phyloP scores from a whole-genome alignment of 2,888 invertebrate genomes.

The Drosophila colorata region DNA sequence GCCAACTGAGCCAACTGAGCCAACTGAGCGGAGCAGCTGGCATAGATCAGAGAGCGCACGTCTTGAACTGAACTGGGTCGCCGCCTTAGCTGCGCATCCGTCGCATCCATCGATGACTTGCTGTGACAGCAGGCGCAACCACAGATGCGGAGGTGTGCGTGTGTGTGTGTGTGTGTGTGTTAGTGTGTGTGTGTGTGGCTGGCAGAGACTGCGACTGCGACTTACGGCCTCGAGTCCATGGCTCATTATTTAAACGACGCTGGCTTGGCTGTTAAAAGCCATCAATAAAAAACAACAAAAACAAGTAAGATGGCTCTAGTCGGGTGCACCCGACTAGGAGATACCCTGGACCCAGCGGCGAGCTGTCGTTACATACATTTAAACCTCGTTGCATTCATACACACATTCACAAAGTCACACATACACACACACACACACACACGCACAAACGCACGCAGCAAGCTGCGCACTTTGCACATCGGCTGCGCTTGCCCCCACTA shows the following conservation, averaged over 20 bases:
- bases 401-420: too few relatives aligned
- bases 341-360: too few relatives aligned
- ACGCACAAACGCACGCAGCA: too few relatives aligned
- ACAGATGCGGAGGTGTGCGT: constrained; percentile 67
- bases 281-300: constrained; percentile 69
- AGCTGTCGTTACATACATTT: too few relatives aligned
- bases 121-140: constrained; percentile 57
- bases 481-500: too few relatives aligned
- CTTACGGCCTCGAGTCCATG: constrained; percentile 67
- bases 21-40: constrained; percentile 50
- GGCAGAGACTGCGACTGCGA: constrained; percentile 27
- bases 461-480: too few relatives aligned
- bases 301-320: too few relatives aligned
- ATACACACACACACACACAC: too few relatives aligned
- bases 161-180: constrained; percentile 23
- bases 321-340: too few relatives aligned
- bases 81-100: constrained; percentile 7
- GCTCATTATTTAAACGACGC: constrained; percentile 80
- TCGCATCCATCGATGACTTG: constrained; percentile 60
- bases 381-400: too few relatives aligned
- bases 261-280: constrained; percentile 79
- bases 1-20: constrained; percentile 33
- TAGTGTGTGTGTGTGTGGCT: constrained; percentile 37
- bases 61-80: constrained; percentile 48
- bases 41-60: constrained; percentile 34